Percentiles rank a stretch among this genome's conserved stretches.
Evolutionary conservation across 2,113 vertebrate species (phyloP).

Genomic region (Eublepharis macularius): DNA sequence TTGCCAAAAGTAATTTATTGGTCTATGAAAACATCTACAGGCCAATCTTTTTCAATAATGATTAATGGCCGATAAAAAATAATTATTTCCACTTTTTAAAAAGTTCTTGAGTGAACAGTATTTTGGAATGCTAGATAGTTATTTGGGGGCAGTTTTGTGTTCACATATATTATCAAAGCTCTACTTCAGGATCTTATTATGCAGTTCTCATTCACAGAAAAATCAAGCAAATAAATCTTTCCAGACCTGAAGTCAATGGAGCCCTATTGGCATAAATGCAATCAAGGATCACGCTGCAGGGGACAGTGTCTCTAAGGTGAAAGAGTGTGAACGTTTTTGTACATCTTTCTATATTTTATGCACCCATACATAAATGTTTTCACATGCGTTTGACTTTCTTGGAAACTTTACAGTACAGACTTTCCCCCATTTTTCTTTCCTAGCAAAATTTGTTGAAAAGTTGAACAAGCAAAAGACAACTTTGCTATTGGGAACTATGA

Average conservation of each 20-base stretch:
- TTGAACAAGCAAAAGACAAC: background rate
- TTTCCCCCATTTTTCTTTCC: background rate
- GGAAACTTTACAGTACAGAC: background rate
- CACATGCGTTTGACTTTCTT: background rate
- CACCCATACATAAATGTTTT: background rate
- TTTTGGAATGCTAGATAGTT: constrained; percentile 4
- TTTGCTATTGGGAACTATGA: background rate
- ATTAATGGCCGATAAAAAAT: background rate
- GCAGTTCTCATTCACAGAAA: constrained; percentile 38
- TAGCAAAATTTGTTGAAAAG: background rate
- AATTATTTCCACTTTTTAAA: background rate
- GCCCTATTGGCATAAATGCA: constrained; percentile 13
- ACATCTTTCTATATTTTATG: background rate
- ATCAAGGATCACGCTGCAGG: constrained; percentile 21
- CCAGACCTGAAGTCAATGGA: constrained; percentile 32
- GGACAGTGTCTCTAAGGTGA: constrained; percentile 5
- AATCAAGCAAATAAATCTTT: constrained; percentile 34
- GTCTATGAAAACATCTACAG: background rate
- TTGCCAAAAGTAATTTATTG: constrained; percentile 12
- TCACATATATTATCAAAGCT: constrained; percentile 19
- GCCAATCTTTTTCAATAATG: constrained; percentile 3
- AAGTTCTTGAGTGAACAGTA: background rate
- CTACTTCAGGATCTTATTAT: constrained; percentile 23
- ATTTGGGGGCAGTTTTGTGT: constrained; percentile 2
- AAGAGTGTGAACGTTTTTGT: background rate